A percentile compares a stretch with the other conserved stretches of the same genome.
Conservation (phyloP, 1,140 invertebrate genomes). For the Anoplolepis gracilipes region DNA sequence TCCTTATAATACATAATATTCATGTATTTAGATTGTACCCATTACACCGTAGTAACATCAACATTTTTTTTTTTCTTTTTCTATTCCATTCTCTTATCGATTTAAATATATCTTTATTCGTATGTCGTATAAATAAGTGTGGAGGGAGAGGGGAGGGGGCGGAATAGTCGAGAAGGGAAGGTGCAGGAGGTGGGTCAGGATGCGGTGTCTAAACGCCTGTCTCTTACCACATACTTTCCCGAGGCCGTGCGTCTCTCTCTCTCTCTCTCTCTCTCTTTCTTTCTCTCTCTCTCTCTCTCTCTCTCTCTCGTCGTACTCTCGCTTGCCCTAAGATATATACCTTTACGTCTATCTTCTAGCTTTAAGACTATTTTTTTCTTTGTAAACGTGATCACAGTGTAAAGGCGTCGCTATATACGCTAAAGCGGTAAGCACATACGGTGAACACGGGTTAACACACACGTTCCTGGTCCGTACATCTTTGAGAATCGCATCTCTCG, state of each 20-base stretch:
- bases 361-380: conserved; percentile 80
- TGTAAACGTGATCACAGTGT: conserved; percentile 83
- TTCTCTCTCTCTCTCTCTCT: too few species aligned
- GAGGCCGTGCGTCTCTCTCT: conserved; percentile 63
- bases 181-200: conserved; percentile 54
- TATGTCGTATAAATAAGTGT: conserved; percentile 76
- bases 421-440: conserved; percentile 64
- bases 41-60: conserved; percentile 84
- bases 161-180: neutral
- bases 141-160: neutral
- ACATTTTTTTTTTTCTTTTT: conserved; percentile 78
- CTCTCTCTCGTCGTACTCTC: conserved; percentile 83
- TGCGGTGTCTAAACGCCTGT: conserved; percentile 74
- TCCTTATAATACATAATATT: conserved; percentile 81
- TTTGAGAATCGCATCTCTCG: conserved; percentile 21
- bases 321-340: conserved; percentile 66
- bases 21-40: conserved; percentile 83
- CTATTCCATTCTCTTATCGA: conserved; percentile 69
- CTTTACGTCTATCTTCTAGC: conserved; percentile 75
- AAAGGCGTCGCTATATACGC: conserved; percentile 76
- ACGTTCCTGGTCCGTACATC: conserved; percentile 63
- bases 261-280: too few species aligned
- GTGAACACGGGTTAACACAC: conserved; percentile 57
- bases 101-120: conserved; percentile 79
- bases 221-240: conserved; percentile 50